Evolutionary conservation across 2,797 vertebrate species (phyloP).

Genomic region (Scyliorhinus canicula): DNA sequence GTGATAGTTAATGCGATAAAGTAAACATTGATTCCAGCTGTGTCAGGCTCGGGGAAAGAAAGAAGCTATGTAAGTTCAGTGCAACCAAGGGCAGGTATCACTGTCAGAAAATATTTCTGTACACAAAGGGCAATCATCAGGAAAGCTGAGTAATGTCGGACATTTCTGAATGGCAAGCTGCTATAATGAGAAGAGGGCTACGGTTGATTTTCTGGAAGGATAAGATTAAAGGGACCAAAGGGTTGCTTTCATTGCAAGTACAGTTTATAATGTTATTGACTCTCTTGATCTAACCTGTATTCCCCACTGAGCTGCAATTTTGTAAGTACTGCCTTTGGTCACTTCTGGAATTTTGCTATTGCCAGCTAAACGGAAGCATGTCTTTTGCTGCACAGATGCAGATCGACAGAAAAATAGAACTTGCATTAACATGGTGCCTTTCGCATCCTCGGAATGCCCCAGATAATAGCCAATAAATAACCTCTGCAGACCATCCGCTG

Average conservation of each 20-base stretch:
- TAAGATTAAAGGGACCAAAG: neutral
- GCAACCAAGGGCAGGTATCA: neutral
- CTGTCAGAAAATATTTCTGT: neutral
- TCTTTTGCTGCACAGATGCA: neutral
- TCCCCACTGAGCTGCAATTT: neutral
- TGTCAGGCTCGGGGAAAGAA: neutral
- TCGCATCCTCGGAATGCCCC: neutral
- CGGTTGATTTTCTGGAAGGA: neutral
- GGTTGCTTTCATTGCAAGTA: neutral
- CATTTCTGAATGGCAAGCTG: neutral
- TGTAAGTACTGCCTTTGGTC: neutral
- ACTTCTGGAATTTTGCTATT: neutral
- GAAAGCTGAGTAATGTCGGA: neutral
- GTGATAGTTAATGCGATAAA: neutral
- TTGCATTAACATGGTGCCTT: neutral
- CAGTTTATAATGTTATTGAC: neutral
- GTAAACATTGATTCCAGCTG: neutral
- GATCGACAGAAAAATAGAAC: neutral
- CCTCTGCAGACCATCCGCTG: neutral
- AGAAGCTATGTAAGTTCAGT: neutral
- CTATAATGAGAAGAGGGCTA: neutral
- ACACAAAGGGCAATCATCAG: neutral
- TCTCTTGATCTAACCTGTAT: neutral
- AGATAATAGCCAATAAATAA: neutral
- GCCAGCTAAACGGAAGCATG: neutral